Evolutionary conservation across 2,888 invertebrate species (phyloP).

Genomic region (Drosophila nigricruria): DNA sequence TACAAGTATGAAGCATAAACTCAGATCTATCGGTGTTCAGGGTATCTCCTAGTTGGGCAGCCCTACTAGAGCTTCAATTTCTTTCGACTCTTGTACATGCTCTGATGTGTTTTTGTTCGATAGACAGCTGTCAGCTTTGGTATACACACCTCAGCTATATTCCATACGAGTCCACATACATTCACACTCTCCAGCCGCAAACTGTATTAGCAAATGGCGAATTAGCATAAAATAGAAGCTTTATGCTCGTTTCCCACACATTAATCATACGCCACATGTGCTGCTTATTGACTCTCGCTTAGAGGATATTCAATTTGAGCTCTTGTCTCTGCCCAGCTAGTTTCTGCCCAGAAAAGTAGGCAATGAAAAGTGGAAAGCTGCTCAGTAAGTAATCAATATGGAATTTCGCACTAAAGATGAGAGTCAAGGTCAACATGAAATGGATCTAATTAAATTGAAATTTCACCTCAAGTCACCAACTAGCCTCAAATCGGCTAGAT

Average conservation of each 20-base stretch:
- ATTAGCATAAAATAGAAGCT: slow-evolving; percentile 55
- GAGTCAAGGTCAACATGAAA: not conserved
- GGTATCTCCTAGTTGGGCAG: not conserved
- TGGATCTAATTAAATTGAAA: not conserved
- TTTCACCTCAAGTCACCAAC: not conserved
- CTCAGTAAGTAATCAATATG: not conserved
- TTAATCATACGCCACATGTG: slow-evolving; percentile 66
- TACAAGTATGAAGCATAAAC: no score
- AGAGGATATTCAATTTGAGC: slow-evolving; percentile 3
- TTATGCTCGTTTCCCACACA: slow-evolving; percentile 54
- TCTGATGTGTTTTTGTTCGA: not conserved
- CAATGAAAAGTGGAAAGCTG: slow-evolving; percentile 9
- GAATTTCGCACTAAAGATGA: not conserved
- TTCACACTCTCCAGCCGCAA: slow-evolving; percentile 13
- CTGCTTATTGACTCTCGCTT: slow-evolving; percentile 42
- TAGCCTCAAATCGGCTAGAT: not conserved
- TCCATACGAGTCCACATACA: not conserved
- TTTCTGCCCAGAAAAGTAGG: slow-evolving; percentile 4
- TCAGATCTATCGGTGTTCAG: not conserved
- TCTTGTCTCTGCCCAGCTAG: slow-evolving; percentile 4
- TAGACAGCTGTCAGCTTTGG: not conserved
- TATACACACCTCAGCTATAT: not conserved
- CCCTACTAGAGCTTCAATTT: not conserved
- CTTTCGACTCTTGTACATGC: no score
- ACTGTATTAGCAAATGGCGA: slow-evolving; percentile 39